A percentile compares a stretch with the other conserved stretches of the same genome.
These are phyloP conservation scores for Pyxicephalus adspersus DNA, from an alignment of 2,113 vertebrate species.

Conservation along the genomic window DNA sequence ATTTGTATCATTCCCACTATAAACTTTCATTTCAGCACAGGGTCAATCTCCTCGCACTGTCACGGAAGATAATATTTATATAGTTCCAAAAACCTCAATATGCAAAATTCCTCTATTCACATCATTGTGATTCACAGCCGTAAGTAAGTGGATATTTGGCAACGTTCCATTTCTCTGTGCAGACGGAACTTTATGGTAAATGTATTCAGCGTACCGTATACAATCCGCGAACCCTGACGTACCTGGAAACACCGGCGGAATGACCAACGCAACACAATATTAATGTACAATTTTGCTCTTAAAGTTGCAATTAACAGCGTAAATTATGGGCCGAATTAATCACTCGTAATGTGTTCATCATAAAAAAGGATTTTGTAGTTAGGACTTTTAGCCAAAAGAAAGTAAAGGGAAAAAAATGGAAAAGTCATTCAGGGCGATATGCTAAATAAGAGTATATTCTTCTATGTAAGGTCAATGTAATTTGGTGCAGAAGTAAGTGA, in stretches of 20 bases:
- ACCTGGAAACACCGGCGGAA: conserved; percentile 27
- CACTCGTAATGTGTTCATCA: conserved; percentile 46
- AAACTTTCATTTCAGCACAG: not conserved
- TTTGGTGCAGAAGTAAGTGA: conserved; percentile 52
- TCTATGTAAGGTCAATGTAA: conserved; percentile 46
- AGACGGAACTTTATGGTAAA: conserved; percentile 44
- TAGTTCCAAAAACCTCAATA: conserved; percentile 7
- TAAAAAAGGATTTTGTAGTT: conserved; percentile 45
- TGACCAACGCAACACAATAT: conserved; percentile 48
- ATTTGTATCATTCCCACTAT: not conserved
- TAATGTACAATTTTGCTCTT: conserved; percentile 48
- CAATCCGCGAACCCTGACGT: conserved; percentile 37
- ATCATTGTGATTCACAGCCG: conserved; percentile 40
- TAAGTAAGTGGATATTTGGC: conserved; percentile 49
- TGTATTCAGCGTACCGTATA: conserved; percentile 30
- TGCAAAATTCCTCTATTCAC: conserved; percentile 2
- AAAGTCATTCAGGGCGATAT: conserved; percentile 34
- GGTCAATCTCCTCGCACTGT: not conserved
- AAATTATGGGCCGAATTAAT: conserved; percentile 44
- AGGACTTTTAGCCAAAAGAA: conserved; percentile 30
- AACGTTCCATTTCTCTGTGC: conserved; percentile 18
- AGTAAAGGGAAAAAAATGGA: not conserved
- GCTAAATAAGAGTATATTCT: conserved; percentile 49
- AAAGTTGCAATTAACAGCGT: conserved; percentile 43
- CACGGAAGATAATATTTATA: conserved; percentile 24